Evolutionary conservation across 2,888 invertebrate species (phyloP).

Genomic region (Nomada goodeniana): DNA sequence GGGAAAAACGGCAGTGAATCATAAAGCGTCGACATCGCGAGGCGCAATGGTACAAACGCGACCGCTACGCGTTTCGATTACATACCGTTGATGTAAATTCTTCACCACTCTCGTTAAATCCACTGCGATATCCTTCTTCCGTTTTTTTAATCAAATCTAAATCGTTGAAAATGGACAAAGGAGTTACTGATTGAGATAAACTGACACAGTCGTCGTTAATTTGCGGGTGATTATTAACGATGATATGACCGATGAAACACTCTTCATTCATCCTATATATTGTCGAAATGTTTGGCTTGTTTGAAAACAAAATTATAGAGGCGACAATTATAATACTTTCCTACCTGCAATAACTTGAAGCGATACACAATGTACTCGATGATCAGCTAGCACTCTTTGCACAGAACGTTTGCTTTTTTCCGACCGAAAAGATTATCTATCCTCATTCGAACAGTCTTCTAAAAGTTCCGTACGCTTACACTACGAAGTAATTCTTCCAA

Average conservation of each 20-base stretch:
- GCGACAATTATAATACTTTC: no score
- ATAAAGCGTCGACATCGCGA: constrained; percentile 17
- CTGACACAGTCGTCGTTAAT: no score
- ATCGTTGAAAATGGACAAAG: not conserved
- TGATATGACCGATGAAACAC: no score
- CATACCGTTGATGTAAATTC: not conserved
- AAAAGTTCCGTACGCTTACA: not conserved
- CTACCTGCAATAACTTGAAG: not conserved
- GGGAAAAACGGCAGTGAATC: constrained; percentile 22
- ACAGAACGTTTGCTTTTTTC: no score
- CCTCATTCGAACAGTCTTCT: not conserved
- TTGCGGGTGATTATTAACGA: no score
- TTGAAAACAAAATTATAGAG: no score
- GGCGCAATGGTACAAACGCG: not conserved
- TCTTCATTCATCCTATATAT: no score
- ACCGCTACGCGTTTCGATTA: constrained; percentile 15
- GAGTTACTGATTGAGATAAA: not conserved
- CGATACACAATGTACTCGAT: no score
- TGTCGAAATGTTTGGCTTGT: no score
- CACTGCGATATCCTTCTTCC: no score
- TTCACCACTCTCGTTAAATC: not conserved
- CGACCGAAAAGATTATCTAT: not conserved
- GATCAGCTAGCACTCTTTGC: not conserved
- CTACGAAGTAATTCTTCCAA: not conserved
- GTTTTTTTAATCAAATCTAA: not conserved